phyloP scores from a whole-genome alignment of 2,888 invertebrate species.

The Lasioglossum villosulum region DNA sequence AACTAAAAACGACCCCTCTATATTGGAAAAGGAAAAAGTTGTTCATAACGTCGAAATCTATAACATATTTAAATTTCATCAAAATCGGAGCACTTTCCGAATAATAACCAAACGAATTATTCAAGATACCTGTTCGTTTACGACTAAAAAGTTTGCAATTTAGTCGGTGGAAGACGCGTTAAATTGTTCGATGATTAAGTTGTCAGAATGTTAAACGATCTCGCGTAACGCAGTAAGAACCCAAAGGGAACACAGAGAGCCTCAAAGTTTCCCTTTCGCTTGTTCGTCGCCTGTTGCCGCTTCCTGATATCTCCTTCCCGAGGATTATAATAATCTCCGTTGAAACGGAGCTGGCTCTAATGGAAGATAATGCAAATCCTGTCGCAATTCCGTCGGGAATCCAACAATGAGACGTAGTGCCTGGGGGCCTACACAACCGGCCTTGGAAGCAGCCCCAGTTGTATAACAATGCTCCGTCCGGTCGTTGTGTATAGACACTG shows the following conservation, averaged over 20 bases:
- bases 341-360: conserved; percentile 52
- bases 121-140: background rate
- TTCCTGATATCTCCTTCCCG: background rate
- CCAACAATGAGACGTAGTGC: conserved; percentile 67
- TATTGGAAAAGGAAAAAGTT: no score
- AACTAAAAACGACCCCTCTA: no score
- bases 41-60: no score
- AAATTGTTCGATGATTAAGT: background rate
- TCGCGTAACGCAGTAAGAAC: background rate
- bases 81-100: no score
- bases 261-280: background rate
- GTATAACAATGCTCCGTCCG: conserved; percentile 43
- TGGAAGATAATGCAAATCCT: conserved; percentile 67
- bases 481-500: conserved; percentile 36
- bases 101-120: no score
- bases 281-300: conserved; percentile 8
- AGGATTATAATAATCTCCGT: conserved; percentile 60
- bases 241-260: background rate
- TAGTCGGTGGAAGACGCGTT: background rate
- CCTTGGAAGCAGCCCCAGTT: conserved; percentile 49
- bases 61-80: no score
- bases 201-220: background rate
- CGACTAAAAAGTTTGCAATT: no score
- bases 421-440: conserved; percentile 51
- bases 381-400: conserved; percentile 60